Conservation (phyloP, 2,888 invertebrate species). For the Cataglyphis rosenhaueri region DNA sequence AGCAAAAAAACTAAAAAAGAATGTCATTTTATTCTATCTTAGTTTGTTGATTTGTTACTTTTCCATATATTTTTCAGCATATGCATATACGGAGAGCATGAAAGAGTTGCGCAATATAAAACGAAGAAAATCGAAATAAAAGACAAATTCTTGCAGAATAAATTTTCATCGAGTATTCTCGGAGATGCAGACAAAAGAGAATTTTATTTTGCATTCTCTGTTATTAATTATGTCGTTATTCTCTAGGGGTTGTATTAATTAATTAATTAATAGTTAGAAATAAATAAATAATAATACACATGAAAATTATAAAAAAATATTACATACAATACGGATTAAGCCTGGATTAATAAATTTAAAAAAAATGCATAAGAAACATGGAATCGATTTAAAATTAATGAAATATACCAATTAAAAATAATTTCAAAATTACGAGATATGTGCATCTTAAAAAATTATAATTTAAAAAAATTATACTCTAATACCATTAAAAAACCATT, state of each 20-base stretch:
- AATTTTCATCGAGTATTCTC: slow-evolving; percentile 5
- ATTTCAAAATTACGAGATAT: neutral
- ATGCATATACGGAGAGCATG: slow-evolving; percentile 7
- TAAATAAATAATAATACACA: neutral
- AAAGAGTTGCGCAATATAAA: slow-evolving; percentile 19
- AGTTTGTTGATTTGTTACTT: slow-evolving; percentile 20
- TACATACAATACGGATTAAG: neutral
- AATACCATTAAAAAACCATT: neutral
- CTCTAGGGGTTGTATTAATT: slow-evolving; percentile 12
- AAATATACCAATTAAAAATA: neutral
- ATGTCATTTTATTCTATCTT: neutral
- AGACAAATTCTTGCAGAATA: slow-evolving; percentile 12
- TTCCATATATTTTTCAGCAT: slow-evolving; percentile 12
- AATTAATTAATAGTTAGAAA: neutral
- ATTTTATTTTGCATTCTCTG: neutral
- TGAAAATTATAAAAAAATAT: neutral
- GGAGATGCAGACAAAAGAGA: slow-evolving; percentile 11
- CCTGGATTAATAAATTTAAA: neutral
- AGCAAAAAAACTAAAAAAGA: neutral
- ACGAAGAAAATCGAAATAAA: slow-evolving; percentile 2
- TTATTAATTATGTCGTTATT: neutral
- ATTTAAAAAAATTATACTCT: neutral
- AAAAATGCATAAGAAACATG: neutral
- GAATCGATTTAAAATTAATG: neutral
- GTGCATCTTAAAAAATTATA: neutral